Percentiles rank a stretch among this genome's conserved stretches.
These are phyloP conservation scores for Tipula unca DNA, from an alignment of 2,888 invertebrate genomes.

Conservation along the genomic window DNA sequence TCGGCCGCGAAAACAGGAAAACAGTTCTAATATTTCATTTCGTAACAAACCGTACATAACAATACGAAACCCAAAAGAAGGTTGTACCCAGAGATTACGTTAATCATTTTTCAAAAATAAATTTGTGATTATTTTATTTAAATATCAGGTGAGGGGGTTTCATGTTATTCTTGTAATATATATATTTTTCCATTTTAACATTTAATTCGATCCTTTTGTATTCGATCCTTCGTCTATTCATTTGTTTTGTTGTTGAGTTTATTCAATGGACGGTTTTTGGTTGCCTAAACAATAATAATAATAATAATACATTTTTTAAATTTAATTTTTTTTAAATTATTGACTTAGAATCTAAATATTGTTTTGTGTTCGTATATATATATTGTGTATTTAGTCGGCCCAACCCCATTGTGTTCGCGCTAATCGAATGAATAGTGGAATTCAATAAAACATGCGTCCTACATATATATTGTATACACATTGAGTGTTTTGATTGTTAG, in stretches of 20 bases:
- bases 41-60: neutral
- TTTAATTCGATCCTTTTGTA: conserved; percentile 1
- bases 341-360: conserved; percentile 8
- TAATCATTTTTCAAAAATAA: neutral
- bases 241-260: neutral
- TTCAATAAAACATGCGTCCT: neutral
- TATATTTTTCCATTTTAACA: neutral
- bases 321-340: neutral
- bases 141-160: neutral
- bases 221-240: neutral
- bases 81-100: neutral
- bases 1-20: conserved; percentile 1
- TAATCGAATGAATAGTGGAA: neutral
- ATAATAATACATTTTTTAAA: neutral
- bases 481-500: neutral
- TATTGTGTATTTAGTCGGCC: neutral
- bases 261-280: neutral
- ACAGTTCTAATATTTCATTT: conserved; percentile 17
- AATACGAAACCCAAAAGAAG: conserved; percentile 9
- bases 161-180: neutral
- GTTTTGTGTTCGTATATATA: neutral
- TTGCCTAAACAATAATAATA: neutral
- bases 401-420: neutral
- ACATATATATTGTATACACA: neutral
- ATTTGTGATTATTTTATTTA: conserved; percentile 3